Evolutionary conservation across 2,113 vertebrate genomes (phyloP).

Genomic region (Aspiorhynchus laticeps): DNA sequence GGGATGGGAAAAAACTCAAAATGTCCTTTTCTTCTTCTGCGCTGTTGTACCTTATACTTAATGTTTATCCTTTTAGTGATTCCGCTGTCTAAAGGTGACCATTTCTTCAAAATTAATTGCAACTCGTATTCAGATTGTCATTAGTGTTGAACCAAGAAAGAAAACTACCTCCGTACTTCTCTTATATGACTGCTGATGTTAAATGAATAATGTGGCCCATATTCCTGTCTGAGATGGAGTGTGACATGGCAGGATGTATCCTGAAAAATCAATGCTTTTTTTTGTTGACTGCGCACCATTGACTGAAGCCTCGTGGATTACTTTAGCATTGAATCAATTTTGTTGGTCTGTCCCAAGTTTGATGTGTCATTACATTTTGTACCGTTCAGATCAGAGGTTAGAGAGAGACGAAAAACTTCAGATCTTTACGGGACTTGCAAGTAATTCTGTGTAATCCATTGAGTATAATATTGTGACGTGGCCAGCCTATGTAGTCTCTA

Average conservation of each 20-base stretch:
- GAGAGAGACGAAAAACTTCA: constrained; percentile 26
- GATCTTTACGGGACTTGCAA: neutral
- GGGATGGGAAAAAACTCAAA: neutral
- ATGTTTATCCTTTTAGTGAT: neutral
- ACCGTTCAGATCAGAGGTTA: constrained; percentile 31
- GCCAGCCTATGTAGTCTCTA: constrained; percentile 1
- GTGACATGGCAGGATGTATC: constrained; percentile 43
- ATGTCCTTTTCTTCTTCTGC: neutral
- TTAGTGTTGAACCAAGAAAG: constrained; percentile 31
- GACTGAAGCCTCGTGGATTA: constrained; percentile 42
- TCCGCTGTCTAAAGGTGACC: neutral
- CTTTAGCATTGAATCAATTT: constrained; percentile 51
- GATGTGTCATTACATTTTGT: constrained; percentile 35
- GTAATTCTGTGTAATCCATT: constrained; percentile 14
- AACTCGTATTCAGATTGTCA: constrained; percentile 27
- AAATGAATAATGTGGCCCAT: constrained; percentile 55
- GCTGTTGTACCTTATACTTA: neutral
- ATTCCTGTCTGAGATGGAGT: constrained; percentile 46
- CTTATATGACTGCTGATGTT: constrained; percentile 45
- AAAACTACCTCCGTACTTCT: constrained; percentile 39
- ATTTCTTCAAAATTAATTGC: neutral
- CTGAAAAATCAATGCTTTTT: constrained; percentile 51
- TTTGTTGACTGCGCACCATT: constrained; percentile 40
- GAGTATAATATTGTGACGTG: neutral
- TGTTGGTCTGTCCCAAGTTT: constrained; percentile 32